A percentile compares a stretch with the other conserved stretches of the same genome.
Evolutionary conservation across 1,140 invertebrate species (phyloP).

Genomic region (Rhyacophila brunnea): DNA sequence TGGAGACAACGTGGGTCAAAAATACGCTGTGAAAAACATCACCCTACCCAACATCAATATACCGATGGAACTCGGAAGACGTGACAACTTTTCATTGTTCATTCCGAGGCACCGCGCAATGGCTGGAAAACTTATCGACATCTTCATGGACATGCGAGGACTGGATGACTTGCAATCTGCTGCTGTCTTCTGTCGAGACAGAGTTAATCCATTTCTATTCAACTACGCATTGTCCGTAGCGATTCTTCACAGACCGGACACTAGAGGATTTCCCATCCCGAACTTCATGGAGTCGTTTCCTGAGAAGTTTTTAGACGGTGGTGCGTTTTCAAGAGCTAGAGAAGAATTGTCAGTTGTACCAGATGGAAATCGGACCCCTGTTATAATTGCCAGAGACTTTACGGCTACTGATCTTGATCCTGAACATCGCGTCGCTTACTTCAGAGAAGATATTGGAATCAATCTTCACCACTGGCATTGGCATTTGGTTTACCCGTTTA

Average conservation of each 20-base stretch:
- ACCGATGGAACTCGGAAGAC: conserved; percentile 63
- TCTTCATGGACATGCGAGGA: conserved; percentile 69
- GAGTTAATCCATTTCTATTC: conserved; percentile 74
- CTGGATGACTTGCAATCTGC: conserved; percentile 71
- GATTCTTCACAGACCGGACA: conserved; percentile 69
- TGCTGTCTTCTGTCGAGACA: conserved; percentile 68
- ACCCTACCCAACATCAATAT: conserved; percentile 66
- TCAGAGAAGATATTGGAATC: conserved; percentile 71
- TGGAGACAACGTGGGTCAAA: conserved; percentile 49
- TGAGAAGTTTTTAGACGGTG: conserved; percentile 73
- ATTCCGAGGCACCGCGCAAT: conserved; percentile 68
- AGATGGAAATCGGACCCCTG: conserved; percentile 60
- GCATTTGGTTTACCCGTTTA: conserved; percentile 78
- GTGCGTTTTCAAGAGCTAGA: conserved; percentile 64
- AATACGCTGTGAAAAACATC: conserved; percentile 63
- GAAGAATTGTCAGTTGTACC: conserved; percentile 67
- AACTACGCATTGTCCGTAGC: conserved; percentile 76
- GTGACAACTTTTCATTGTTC: conserved; percentile 73
- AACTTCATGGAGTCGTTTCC: conserved; percentile 71
- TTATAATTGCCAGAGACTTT: conserved; percentile 69
- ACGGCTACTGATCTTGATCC: conserved; percentile 70
- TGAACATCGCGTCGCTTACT: conserved; percentile 75
- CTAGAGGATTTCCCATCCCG: conserved; percentile 67
- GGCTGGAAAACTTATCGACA: conserved; percentile 67
- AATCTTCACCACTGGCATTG: conserved; percentile 84